A percentile compares a stretch with the other conserved stretches of the same genome.
phyloP scores from a whole-genome alignment of 2,113 vertebrate genomes.

The Festucalex cinctus region DNA sequence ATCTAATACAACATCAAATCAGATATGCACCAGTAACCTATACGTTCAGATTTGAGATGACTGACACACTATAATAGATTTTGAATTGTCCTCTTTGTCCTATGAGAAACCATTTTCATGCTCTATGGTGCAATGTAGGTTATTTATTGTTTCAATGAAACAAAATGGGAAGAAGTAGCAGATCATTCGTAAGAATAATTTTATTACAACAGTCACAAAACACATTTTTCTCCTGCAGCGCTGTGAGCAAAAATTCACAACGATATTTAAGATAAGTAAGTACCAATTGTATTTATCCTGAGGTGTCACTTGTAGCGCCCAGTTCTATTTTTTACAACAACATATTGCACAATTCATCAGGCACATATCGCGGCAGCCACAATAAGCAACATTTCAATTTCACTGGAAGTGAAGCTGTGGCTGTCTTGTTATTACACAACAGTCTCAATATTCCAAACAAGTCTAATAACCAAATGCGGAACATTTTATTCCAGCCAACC shows the following conservation, averaged over 20 bases:
- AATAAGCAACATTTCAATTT: slow-evolving; percentile 11
- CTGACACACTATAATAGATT: slow-evolving; percentile 14
- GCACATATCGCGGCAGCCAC: not conserved
- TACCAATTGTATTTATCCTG: slow-evolving; percentile 9
- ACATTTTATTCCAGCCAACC: slow-evolving; percentile 5
- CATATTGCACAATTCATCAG: slow-evolving; percentile 27
- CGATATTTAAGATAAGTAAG: not conserved
- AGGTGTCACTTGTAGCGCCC: slow-evolving; percentile 2
- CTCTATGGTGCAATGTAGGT: not conserved
- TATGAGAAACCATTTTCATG: slow-evolving; percentile 20
- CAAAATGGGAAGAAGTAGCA: slow-evolving; percentile 18
- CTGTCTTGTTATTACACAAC: not conserved
- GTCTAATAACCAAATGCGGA: not conserved
- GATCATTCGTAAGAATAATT: slow-evolving; percentile 15
- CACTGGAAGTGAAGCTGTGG: slow-evolving; percentile 10
- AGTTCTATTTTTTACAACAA: slow-evolving; percentile 7
- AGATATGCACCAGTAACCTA: slow-evolving; percentile 8
- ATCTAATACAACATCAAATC: slow-evolving; percentile 21
- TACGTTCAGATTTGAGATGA: slow-evolving; percentile 12
- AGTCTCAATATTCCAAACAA: not conserved
- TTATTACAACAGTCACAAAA: slow-evolving; percentile 2
- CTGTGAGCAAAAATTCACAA: slow-evolving; percentile 18
- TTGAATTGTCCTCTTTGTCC: slow-evolving; percentile 12
- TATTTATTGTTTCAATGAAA: slow-evolving; percentile 5
- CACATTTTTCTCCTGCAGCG: not conserved